Evolutionary conservation across 2,888 invertebrate genomes (phyloP), one percentile per base, ranked within the genome.

Genomic region (Cantharis flavilabris): DNA sequence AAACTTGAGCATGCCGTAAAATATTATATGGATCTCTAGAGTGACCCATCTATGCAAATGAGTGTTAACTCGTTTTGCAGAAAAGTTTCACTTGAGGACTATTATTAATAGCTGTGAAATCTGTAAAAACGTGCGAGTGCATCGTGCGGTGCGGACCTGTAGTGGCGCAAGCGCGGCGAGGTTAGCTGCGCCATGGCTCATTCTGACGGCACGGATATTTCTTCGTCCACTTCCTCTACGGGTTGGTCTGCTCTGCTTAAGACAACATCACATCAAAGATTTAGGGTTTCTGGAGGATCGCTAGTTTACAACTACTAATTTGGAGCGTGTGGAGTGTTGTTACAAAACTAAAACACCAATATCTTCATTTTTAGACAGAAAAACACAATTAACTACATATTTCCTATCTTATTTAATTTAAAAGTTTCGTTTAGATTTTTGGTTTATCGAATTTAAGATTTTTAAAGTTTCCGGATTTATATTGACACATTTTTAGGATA

Each of bases 111-210:
- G 76, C 77, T 75, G 72, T 76, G 79, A 76, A 26, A 76, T 73
- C 77, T 79, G 77, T 71, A 71, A 77, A 79, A 49, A 76, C 76
- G 80, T 78, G 81, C 81, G 80, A 79, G 81, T 81, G 81, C 77
- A 81, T 76, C 76, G 76, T 78, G 70, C 79, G 82, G 81, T 86
- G 85, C 86, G 87, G 87, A 88, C 88, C 89, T 88, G 89, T 89
- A 88, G 86, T 88, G 88, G 85, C 88, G 89, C 85, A 89, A 86
- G 86, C 88, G 88, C 87, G 89, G 88, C 82, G 88, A 87, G 78
- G 87, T 87, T 85, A 88, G 86, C 88, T 88, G 88, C 87, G 86
- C 88, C 88, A 88, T 89, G 84, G 87, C 84, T 88, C 89, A 89
- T 89, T 87, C 88, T 88, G 86, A 80, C 85, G 83, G 81, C 83